Conservation (phyloP, 2,888 invertebrate genomes). For the Selenia dentaria region DNA sequence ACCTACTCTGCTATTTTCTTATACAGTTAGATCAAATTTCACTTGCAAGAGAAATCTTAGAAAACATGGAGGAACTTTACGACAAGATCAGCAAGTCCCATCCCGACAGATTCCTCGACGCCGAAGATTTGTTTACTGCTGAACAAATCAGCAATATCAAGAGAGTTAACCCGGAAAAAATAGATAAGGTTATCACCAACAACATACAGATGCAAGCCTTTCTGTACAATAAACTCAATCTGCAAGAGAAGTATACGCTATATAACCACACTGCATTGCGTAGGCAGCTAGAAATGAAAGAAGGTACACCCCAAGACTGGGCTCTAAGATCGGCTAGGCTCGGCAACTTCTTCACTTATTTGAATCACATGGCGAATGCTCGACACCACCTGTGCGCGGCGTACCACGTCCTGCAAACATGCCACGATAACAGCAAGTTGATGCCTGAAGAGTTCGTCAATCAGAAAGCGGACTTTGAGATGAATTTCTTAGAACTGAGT, state of each 20-base stretch:
- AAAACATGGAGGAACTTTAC: slow-evolving; percentile 75
- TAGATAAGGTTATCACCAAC: slow-evolving; percentile 84
- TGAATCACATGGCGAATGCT: slow-evolving; percentile 73
- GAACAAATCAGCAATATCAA: slow-evolving; percentile 57
- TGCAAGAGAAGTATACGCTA: slow-evolving; percentile 77
- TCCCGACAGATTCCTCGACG: slow-evolving; percentile 64
- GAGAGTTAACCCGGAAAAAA: slow-evolving; percentile 71
- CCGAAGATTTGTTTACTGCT: slow-evolving; percentile 82
- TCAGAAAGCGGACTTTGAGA: slow-evolving; percentile 70
- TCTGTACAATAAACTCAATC: slow-evolving; percentile 82
- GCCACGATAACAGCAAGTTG: slow-evolving; percentile 79
- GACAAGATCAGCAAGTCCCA: slow-evolving; percentile 61
- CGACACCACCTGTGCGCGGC: slow-evolving; percentile 88
- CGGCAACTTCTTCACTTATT: slow-evolving; percentile 78
- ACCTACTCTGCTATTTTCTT: slow-evolving; percentile 83
- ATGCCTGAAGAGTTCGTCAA: slow-evolving; percentile 71
- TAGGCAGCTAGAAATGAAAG: slow-evolving; percentile 82
- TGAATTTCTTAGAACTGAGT: slow-evolving; percentile 78
- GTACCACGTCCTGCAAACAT: slow-evolving; percentile 80
- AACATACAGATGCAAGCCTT: slow-evolving; percentile 87
- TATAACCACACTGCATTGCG: slow-evolving; percentile 84
- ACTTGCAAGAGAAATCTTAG: slow-evolving; percentile 76
- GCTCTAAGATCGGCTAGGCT: slow-evolving; percentile 80
- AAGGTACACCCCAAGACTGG: slow-evolving; percentile 85
- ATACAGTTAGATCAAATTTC: slow-evolving; percentile 78